These are phyloP conservation scores for Dendrolimus pini DNA, from an alignment of 2,888 invertebrate genomes.

Conservation along the genomic window DNA sequence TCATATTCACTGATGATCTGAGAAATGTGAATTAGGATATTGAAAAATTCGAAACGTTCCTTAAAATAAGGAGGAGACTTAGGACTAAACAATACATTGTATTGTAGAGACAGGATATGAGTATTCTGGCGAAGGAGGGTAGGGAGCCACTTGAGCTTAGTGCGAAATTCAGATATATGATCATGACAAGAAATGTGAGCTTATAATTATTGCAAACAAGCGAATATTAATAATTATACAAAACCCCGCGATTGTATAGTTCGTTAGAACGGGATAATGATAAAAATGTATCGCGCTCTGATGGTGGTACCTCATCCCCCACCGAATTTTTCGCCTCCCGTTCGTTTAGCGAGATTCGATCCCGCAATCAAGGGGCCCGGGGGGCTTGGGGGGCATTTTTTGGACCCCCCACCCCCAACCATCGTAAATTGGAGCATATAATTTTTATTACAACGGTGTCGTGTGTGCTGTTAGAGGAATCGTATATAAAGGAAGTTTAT, in stretches of 20 bases:
- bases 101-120: too few species aligned
- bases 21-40: too few species aligned
- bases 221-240: conserved; percentile 64
- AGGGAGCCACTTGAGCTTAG: too few species aligned
- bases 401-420: conserved; percentile 43
- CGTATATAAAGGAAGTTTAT: conserved; percentile 12
- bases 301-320: conserved; percentile 36
- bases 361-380: conserved; percentile 64
- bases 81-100: too few species aligned
- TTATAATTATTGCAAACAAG: background rate
- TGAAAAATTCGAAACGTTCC: too few species aligned
- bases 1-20: too few species aligned
- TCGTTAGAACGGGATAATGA: conserved; percentile 65
- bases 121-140: too few species aligned
- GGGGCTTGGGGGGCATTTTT: conserved; percentile 57
- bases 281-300: conserved; percentile 65
- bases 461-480: conserved; percentile 48
- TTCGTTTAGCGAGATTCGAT: conserved; percentile 72
- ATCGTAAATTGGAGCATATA: conserved; percentile 77
- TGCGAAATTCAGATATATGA: too few species aligned
- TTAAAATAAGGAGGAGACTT: too few species aligned
- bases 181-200: too few species aligned
- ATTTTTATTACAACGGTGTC: conserved; percentile 74
- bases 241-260: conserved; percentile 53
- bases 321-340: conserved; percentile 56